Evolutionary conservation across 92 coral and sea anemone genomes (phyloP).

Genomic region (Zoanthus solanderi): DNA sequence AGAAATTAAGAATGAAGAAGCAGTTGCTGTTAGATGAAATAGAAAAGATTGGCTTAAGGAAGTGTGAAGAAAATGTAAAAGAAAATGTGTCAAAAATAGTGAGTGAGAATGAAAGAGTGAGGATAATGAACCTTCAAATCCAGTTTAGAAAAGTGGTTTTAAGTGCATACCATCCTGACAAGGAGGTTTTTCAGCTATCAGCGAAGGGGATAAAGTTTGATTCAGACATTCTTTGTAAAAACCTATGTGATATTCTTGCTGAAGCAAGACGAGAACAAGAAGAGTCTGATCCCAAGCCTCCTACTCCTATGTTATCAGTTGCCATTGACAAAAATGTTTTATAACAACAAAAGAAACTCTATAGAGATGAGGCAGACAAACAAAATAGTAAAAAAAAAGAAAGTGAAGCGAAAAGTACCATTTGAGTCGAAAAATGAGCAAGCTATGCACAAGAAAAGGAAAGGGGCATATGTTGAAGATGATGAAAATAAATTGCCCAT

Average conservation of each 20-base stretch:
- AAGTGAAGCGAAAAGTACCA: slow-evolving; percentile 13
- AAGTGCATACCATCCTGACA: slow-evolving; percentile 34
- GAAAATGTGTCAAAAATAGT: neutral
- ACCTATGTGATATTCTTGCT: slow-evolving; percentile 28
- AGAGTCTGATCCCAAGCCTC: neutral
- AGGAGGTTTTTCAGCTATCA: slow-evolving; percentile 20
- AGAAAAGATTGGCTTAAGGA: neutral
- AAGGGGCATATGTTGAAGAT: neutral
- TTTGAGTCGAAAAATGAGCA: neutral
- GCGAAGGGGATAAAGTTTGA: slow-evolving; percentile 18
- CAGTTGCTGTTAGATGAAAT: slow-evolving; percentile 6
- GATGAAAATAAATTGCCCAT: neutral
- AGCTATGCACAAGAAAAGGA: neutral
- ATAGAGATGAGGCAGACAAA: slow-evolving; percentile 30
- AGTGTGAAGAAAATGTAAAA: neutral
- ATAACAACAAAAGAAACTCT: slow-evolving; percentile 32
- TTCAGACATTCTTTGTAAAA: slow-evolving; percentile 5
- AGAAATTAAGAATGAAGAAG: neutral
- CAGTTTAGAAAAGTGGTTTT: slow-evolving; percentile 32
- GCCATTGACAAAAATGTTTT: slow-evolving; percentile 9
- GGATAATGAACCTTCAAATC: slow-evolving; percentile 28
- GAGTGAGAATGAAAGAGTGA: slow-evolving; percentile 1
- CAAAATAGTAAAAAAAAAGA: neutral
- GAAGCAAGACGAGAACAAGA: slow-evolving; percentile 27
- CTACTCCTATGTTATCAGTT: slow-evolving; percentile 13